Percentiles rank a stretch among this genome's conserved stretches.
Evolutionary conservation across 2,113 vertebrate species (phyloP).

Genomic region (Mobula hypostoma): DNA sequence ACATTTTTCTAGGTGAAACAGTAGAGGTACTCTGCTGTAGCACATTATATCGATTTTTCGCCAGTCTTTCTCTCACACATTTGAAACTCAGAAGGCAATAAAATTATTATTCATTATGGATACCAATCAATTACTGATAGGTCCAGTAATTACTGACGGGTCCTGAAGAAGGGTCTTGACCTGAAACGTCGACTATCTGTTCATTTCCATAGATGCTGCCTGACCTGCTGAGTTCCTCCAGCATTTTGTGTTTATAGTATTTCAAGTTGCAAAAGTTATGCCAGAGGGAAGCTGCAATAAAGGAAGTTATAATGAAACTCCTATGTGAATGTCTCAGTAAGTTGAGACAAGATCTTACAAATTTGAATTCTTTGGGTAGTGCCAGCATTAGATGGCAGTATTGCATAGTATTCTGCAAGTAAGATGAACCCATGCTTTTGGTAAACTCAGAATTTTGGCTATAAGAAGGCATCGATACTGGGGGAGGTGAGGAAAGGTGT

Average conservation of each 20-base stretch:
- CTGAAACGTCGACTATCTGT: too few relatives aligned
- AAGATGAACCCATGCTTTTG: not conserved
- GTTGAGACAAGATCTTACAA: not conserved
- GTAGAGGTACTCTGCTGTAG: not conserved
- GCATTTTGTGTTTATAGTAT: too few relatives aligned
- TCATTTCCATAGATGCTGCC: too few relatives aligned
- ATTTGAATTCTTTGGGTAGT: not conserved
- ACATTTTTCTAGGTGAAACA: not conserved
- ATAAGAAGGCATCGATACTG: too few relatives aligned
- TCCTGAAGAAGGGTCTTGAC: too few relatives aligned
- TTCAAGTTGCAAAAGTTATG: not conserved
- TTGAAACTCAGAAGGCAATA: not conserved
- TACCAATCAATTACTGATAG: not conserved
- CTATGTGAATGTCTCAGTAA: not conserved
- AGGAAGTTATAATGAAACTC: not conserved
- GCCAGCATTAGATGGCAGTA: conserved; percentile 20
- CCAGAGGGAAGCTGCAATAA: not conserved
- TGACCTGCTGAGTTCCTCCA: too few relatives aligned
- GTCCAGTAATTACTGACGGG: not conserved
- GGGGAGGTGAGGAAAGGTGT: not conserved
- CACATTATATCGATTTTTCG: not conserved
- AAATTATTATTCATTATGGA: not conserved
- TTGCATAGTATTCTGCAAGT: not conserved
- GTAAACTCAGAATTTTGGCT: not conserved
- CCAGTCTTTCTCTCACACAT: not conserved